Evolutionary conservation across 2,888 invertebrate genomes (phyloP), one percentile per base, ranked within the genome.

Genomic region (Noctua comes): DNA sequence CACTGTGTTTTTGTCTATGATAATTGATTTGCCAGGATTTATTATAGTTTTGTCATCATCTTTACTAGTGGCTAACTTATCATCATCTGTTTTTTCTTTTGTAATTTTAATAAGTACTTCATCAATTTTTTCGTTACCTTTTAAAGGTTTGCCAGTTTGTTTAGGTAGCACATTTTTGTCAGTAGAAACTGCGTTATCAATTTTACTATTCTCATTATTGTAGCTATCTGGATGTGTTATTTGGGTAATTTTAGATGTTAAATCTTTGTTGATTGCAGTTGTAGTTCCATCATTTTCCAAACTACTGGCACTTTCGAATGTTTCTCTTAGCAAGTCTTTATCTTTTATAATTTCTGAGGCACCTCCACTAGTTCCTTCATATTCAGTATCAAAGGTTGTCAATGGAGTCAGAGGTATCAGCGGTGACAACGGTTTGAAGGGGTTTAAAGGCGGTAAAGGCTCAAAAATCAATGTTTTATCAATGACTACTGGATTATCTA

Each of bases 201-300:
- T 31, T 76, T 2, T 18, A 31, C 24, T 43, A 31, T 4, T 43
- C 18, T 7, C n/a, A 62, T 62, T 16, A 31, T 18, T 68, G 21
- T 59, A 1, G 5, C n/a, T 27, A n/a, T 31, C 8, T 5, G 2
- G 1, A 40, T 48, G 24, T 40, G 18, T 62, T 48, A 3, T 57
- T 0, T 48, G 75, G 10, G 13, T 51, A 18, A 7, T 27, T 24
- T 59, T 24, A 0, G 11, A 11, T 16, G 3, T n/a, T 7, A 62
- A 76, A 62, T 76, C 51, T 68, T 62, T 46, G 10, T 77, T 27
- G 16, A 68, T n/a, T 2, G 24, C 31, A 62, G 21, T 36, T 73
- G 16, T 73, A 62, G 21, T 73, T 27, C n/a, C 43, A 62, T 11
- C 24, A 4, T 62, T 73, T 24, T 31, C 36, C 8, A 46, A 24